Conservation (phyloP, 1,140 invertebrate species). For the Prorops nasuta region DNA sequence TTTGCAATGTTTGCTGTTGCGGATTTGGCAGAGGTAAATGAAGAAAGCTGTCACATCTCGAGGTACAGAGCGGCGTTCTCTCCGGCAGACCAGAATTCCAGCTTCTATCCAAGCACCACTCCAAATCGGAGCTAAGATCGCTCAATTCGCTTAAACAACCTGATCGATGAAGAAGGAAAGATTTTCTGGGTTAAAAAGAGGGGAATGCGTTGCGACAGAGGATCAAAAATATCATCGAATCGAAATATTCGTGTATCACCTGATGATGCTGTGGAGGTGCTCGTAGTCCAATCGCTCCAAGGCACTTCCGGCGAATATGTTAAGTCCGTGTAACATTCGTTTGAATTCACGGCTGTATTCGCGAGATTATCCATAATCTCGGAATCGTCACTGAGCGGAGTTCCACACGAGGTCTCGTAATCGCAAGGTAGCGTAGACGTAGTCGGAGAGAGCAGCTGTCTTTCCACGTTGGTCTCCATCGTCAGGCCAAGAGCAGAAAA, state of each 20-base stretch:
- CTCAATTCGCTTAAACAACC: conserved; percentile 41
- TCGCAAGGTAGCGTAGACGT: conserved; percentile 27
- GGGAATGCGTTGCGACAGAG: no score
- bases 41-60: conserved; percentile 53
- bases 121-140: conserved; percentile 46
- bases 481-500: conserved; percentile 48
- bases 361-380: conserved; percentile 31
- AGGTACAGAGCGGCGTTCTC: conserved; percentile 53
- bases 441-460: conserved; percentile 27
- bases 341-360: conserved; percentile 9
- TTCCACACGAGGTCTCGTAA: conserved; percentile 39
- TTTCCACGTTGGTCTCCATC: conserved; percentile 28
- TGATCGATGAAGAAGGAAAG: conserved; percentile 8
- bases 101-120: conserved; percentile 49
- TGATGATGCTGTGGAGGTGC: conserved; percentile 20
- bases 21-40: conserved; percentile 43
- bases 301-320: conserved; percentile 39
- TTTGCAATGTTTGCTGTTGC: conserved; percentile 34
- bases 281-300: conserved; percentile 46
- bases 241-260: conserved; percentile 17
- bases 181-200: no score
- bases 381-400: conserved; percentile 34
- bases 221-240: neutral
- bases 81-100: conserved; percentile 49
- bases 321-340: conserved; percentile 45